These are phyloP conservation scores for Erpornis zantholeuca DNA, from an alignment of 2,113 vertebrate genomes.

Conservation along the genomic window DNA sequence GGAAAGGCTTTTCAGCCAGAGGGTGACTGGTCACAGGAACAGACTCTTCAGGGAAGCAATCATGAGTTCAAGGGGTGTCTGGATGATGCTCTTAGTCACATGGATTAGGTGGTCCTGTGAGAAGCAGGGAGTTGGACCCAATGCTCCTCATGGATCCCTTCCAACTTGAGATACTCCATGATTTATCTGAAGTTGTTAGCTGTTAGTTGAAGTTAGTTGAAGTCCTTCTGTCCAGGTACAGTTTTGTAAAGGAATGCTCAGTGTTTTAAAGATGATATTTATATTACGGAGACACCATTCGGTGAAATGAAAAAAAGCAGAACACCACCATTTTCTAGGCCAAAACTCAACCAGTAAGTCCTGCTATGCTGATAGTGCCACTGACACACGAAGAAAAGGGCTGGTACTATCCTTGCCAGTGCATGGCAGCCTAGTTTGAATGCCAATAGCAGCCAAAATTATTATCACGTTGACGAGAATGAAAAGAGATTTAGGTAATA, in stretches of 20 bases:
- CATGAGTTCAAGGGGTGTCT: not conserved
- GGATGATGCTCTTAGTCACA: not conserved
- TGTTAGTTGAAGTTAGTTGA: not conserved
- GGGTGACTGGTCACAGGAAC: fast-evolving
- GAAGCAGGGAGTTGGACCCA: fast-evolving
- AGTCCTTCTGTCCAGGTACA: not conserved
- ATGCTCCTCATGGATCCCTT: not conserved
- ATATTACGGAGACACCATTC: not conserved
- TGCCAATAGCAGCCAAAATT: not conserved
- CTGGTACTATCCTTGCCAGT: not conserved
- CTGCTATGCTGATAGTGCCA: not conserved
- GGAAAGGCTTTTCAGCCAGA: not conserved
- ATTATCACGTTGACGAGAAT: not conserved
- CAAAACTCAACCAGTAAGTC: not conserved
- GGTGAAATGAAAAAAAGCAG: not conserved
- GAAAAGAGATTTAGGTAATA: not conserved
- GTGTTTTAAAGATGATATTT: not conserved
- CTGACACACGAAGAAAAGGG: not conserved
- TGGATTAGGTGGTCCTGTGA: not conserved
- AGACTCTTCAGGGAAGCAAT: not conserved
- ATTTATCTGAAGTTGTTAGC: not conserved
- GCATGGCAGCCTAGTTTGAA: not conserved
- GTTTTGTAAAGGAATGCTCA: not conserved
- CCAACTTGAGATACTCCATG: not conserved
- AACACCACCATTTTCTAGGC: not conserved